These are phyloP conservation scores for Calidris pugnax DNA, from an alignment of 2,113 vertebrate genomes.

Conservation along the genomic window DNA sequence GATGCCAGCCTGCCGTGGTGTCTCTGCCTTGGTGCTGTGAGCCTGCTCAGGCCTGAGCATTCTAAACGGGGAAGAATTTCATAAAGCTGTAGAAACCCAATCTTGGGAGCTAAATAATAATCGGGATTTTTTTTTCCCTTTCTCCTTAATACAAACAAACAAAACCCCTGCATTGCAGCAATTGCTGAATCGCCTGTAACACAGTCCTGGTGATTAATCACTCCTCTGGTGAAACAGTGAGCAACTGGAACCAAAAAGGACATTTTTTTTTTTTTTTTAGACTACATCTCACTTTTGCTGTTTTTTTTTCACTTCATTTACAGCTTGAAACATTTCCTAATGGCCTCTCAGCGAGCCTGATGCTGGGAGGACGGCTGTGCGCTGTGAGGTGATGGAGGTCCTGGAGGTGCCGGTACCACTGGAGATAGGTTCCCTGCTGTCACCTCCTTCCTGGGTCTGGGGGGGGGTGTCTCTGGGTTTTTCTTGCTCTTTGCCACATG, in stretches of 20 bases:
- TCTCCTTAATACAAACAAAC: slow-evolving; percentile 21
- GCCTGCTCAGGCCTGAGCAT: background rate
- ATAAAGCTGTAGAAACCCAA: background rate
- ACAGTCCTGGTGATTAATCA: slow-evolving; percentile 55
- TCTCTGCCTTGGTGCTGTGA: background rate
- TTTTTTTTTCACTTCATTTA: background rate
- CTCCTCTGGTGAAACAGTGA: slow-evolving; percentile 41
- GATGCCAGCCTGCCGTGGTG: background rate
- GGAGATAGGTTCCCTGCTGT: background rate
- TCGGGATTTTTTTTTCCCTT: background rate
- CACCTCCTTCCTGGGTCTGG: background rate
- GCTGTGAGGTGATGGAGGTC: accelerated
- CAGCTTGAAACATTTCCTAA: background rate
- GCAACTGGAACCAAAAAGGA: background rate
- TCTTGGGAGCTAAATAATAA: background rate
- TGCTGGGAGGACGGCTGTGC: background rate
- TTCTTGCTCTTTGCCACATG: background rate
- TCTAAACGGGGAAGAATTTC: background rate
- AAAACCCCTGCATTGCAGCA: slow-evolving; percentile 67
- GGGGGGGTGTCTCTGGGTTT: background rate
- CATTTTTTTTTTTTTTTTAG: background rate
- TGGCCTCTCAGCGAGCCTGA: accelerated
- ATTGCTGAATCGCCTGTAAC: background rate
- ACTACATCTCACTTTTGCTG: background rate
- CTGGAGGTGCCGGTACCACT: accelerated